Percentiles rank a stretch among this genome's conserved stretches.
Evolutionary conservation across 2,113 vertebrate genomes (phyloP).

Genomic region (Sinocyclocheilus maitianheensis): DNA sequence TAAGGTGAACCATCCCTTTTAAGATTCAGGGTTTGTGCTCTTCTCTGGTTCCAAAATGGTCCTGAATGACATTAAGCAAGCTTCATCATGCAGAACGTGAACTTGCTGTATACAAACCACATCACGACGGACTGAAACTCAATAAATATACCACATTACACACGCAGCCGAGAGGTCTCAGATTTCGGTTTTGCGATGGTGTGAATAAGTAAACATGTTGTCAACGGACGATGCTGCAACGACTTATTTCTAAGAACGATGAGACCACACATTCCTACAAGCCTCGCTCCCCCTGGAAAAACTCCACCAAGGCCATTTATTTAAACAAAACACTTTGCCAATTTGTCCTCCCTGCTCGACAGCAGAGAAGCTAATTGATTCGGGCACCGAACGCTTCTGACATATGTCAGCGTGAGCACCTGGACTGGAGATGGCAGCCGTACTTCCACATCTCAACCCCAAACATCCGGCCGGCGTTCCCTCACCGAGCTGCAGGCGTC

Average conservation of each 20-base stretch:
- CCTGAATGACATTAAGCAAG: neutral
- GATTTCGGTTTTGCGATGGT: neutral
- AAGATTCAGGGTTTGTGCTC: neutral
- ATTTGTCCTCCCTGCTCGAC: conserved; percentile 48
- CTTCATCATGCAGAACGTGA: neutral
- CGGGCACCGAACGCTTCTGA: conserved; percentile 53
- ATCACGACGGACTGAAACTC: neutral
- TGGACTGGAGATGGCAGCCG: conserved; percentile 54
- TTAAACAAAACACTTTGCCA: conserved; percentile 53
- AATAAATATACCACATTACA: neutral
- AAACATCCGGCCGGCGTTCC: conserved; percentile 45
- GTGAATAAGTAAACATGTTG: conserved; percentile 13
- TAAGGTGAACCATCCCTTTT: too few species aligned
- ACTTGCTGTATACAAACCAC: neutral
- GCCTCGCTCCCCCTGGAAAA: conserved; percentile 30
- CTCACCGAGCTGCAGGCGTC: conserved; percentile 27
- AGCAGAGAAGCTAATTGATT: conserved; percentile 50
- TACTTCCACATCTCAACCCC: conserved; percentile 45
- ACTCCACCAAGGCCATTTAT: conserved; percentile 27
- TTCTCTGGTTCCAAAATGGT: neutral
- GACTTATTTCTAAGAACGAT: conserved; percentile 34
- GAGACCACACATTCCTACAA: conserved; percentile 39
- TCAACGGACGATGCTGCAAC: conserved; percentile 11
- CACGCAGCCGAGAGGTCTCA: neutral
- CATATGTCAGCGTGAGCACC: conserved; percentile 55